Conservation (phyloP, 1,140 invertebrate species). For the Zaprionus africanus region DNA sequence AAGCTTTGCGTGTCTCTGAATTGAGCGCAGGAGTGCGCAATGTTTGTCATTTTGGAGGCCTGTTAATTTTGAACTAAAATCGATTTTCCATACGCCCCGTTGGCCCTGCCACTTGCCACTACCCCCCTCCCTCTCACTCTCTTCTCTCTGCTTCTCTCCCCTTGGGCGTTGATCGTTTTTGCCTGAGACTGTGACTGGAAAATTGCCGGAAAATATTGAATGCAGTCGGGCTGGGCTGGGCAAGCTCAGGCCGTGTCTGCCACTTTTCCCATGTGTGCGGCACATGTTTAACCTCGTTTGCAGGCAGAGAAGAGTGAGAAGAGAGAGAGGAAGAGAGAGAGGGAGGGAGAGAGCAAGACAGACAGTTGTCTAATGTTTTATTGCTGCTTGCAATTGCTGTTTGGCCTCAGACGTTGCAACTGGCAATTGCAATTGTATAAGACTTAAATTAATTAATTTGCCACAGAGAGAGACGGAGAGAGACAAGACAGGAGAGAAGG, state of each 20-base stretch:
- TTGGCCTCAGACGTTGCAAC: conserved; percentile 51
- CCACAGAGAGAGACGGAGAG: conserved; percentile 41
- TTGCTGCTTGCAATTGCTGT: conserved; percentile 61
- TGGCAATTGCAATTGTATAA: conserved; percentile 74
- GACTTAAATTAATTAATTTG: conserved; percentile 82
- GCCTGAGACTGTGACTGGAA: conserved; percentile 47
- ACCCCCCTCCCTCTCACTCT: not conserved
- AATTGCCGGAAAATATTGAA: conserved; percentile 79
- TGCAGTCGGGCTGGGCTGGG: conserved; percentile 13
- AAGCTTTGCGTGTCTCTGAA: conserved; percentile 32
- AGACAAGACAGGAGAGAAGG: not conserved
- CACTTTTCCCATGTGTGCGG: conserved; percentile 56
- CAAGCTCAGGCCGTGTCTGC: conserved; percentile 36
- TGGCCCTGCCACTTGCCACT: not conserved
- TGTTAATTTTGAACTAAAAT: conserved; percentile 82
- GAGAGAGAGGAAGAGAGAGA: not conserved
- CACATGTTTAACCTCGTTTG: conserved; percentile 79
- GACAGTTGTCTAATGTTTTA: conserved; percentile 80
- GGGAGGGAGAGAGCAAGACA: conserved; percentile 18
- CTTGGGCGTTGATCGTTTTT: conserved; percentile 30
- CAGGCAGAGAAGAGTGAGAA: conserved; percentile 18
- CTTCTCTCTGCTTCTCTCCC: not conserved
- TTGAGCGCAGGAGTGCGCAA: conserved; percentile 61
- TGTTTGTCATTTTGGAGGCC: conserved; percentile 81
- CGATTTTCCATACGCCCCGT: conserved; percentile 63